Evolutionary conservation across 2,888 invertebrate genomes (phyloP).

Genomic region (Cheilosia variabilis): DNA sequence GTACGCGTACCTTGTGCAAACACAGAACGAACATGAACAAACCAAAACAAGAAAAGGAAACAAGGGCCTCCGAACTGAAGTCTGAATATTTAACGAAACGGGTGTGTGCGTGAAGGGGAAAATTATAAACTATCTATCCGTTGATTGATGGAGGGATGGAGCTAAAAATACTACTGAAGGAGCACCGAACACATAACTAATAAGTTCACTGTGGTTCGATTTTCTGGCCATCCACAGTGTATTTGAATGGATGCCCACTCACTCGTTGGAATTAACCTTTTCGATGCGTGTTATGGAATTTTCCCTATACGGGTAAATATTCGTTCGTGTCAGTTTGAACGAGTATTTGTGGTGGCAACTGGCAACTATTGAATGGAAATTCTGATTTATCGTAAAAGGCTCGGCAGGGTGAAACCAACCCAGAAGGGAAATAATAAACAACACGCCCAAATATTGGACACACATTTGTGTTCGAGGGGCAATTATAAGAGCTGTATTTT

Average conservation of each 20-base stretch:
- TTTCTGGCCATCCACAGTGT: background rate
- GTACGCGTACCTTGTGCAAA: background rate
- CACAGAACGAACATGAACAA: background rate
- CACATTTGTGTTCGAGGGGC: too few relatives aligned
- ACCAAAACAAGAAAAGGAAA: background rate
- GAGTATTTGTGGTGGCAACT: background rate
- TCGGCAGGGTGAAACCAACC: background rate
- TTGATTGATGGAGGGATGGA: constrained; percentile 50
- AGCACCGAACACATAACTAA: constrained; percentile 21
- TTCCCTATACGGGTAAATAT: background rate
- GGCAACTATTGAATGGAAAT: background rate
- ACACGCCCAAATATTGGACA: background rate
- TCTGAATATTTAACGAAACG: background rate
- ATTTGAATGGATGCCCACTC: background rate
- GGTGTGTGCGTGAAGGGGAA: background rate
- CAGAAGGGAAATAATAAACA: background rate
- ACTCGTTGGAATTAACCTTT: constrained; percentile 9
- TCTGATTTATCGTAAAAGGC: constrained; percentile 9
- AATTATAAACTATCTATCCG: constrained; percentile 16
- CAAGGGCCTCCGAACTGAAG: constrained; percentile 3
- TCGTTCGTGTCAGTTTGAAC: background rate
- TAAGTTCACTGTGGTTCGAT: constrained; percentile 13
- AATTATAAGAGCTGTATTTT: too few relatives aligned
- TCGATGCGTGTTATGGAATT: too few relatives aligned
- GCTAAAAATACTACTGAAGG: constrained; percentile 51